Conservation (phyloP, 2,113 vertebrate genomes). For the Leiothrix lutea region DNA sequence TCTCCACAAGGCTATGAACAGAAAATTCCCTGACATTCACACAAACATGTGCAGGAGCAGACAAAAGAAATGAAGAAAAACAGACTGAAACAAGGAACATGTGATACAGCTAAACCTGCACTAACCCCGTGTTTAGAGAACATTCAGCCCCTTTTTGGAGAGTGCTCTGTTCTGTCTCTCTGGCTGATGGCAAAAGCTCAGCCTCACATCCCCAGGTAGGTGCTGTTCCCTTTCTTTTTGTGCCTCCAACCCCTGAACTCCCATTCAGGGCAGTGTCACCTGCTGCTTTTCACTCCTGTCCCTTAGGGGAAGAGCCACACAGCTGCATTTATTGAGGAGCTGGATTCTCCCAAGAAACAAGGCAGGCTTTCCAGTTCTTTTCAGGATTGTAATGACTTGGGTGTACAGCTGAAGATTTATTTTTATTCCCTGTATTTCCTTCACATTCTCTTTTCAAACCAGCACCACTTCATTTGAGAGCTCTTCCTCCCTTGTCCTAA, state of each 20-base stretch:
- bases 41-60: accelerated
- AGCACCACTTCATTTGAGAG: neutral
- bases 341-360: neutral
- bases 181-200: neutral
- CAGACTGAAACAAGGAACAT: neutral
- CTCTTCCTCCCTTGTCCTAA: neutral
- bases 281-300: neutral
- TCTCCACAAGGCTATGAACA: accelerated
- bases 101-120: neutral
- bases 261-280: neutral
- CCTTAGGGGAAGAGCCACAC: neutral
- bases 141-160: neutral
- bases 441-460: neutral
- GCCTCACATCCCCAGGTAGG: too few species aligned
- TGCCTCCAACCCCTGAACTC: neutral
- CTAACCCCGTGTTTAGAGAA: neutral
- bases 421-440: neutral
- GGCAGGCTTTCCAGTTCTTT: neutral
- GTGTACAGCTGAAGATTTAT: neutral
- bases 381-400: neutral
- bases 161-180: neutral
- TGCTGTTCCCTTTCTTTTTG: neutral
- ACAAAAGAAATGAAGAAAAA: neutral
- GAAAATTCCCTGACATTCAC: neutral
- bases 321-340: neutral